These are phyloP conservation scores for Aix galericulata DNA, from an alignment of 2,113 vertebrate species.

Conservation along the genomic window DNA sequence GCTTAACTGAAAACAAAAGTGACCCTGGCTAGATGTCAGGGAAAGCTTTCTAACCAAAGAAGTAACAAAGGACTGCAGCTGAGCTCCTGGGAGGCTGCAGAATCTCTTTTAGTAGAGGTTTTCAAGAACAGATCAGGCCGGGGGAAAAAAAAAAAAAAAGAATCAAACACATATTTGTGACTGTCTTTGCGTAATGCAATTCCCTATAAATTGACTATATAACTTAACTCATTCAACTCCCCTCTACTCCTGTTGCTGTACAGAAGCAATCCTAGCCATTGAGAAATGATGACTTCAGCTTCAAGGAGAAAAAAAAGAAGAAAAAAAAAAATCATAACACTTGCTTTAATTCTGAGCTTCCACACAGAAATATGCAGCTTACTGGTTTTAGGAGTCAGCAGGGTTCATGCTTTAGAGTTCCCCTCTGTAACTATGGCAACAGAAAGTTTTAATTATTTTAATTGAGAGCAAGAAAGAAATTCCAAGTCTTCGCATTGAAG, in stretches of 20 bases:
- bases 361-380: conserved; percentile 39
- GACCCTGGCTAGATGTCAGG: neutral
- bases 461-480: neutral
- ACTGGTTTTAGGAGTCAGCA: conserved; percentile 18
- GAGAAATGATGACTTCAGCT: neutral
- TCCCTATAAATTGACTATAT: neutral
- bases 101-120: neutral
- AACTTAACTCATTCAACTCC: neutral
- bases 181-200: neutral
- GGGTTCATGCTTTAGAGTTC: neutral
- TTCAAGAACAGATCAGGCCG: neutral
- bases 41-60: neutral
- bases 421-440: conserved; percentile 19
- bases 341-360: neutral
- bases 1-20: conserved; percentile 20
- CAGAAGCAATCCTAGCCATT: neutral
- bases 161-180: neutral
- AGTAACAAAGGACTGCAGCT: conserved; percentile 27
- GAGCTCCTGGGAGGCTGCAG: neutral
- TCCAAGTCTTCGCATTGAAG: neutral
- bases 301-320: neutral
- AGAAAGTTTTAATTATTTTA: conserved; percentile 24
- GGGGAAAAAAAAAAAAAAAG: neutral
- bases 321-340: neutral
- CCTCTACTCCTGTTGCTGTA: neutral